Evolutionary conservation across 2,797 vertebrate species (phyloP), one percentile per base, ranked within the genome.

Genomic region (Tympanoctomys barrerae): DNA sequence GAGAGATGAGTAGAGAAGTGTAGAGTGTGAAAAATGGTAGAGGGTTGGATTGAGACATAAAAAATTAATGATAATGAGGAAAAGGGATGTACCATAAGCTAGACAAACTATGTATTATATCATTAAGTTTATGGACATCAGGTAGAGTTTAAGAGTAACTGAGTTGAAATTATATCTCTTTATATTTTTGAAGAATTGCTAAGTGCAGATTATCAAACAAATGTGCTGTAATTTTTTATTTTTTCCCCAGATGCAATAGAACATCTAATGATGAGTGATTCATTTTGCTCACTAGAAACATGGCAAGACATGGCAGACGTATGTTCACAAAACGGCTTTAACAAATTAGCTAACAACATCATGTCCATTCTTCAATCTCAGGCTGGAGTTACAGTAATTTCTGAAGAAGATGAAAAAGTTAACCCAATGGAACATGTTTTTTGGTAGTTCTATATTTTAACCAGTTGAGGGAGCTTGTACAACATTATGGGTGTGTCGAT

Each of bases 361-460:
- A 84, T 97, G 80, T 97, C 97, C 0, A 54, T 98, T 81, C 98
- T 99, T 91, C 96, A 96, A 92, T 97, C 98, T 36, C 98, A 98
- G 96, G 97, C 94, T 68, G 98, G 98, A 88, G 98, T 98, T 31
- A 36, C 97, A 80, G 94, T 97, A 93, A 92, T 99, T 96, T 97
- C 89, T 2, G 82, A 96, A 0, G 82, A 90, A 64, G 96, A 79
- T 22, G 97, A 98, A 42, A 97, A 94, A 54, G 97, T 96, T 49
- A 86, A 92, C 87, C 97, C 99, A 93, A 98, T 98, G 98, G 98
- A 98, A 18, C 98, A 96, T 7, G 91, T 99, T 82, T 99, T 98
- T 94, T 98, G 98, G 98, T 99, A 98, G 98, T 90, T 97, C 92
- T 89, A 0, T n/a, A 26, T 70, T 4, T 82, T 12, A 88, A 92